Base-by-base conservation (phyloP, 2,113 vertebrate genomes). In the Syngnathus scovelli region DNA sequence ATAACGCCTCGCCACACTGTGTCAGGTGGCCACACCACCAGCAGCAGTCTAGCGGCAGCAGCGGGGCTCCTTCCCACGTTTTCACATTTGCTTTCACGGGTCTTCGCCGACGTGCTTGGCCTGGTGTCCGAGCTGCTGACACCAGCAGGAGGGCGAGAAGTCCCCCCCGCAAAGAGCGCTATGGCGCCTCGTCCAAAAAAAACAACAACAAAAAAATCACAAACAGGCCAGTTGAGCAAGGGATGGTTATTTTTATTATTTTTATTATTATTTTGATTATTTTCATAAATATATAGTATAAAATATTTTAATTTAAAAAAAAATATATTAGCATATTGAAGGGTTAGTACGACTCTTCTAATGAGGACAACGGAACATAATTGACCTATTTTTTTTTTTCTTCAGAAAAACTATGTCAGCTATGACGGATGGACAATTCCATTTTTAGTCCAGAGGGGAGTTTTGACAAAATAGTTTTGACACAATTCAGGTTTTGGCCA, bases 1-100 rank as follows among this genome's bases (percentile, higher is more conserved):
- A 76, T 84, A 82, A 84, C 71, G 56, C 76, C 79, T 74, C 65
- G 70, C 71, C 78, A 71, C 78, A 59, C 55, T 73, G 79, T 49
- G 52, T 72, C 67, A 60, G 71, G 56, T 81, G n/a, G 46, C 16
- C 49, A 68, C 19, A 21, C 43, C 62, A 67, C 44, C 66, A 74
- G 69, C 39, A 41, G 49, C 71, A 55, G 51, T 61, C 68, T 27
- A 15, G 7, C 36, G 61, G 23, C 60, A 76, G 38, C 69, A 76
- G 19, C 49, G 43, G 38, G 61, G 46, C 58, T 62, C n/a, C 67
- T 61, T 75, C 48, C 38, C 43, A 0, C 52, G 66, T 11, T 21
- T 54, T 44, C 23, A 38, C 64, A 9, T 56, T 58, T 48, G 41
- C 41, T 44, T 64, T 64, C 49, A 52, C 13, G 51, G 51, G 21